Conservation (phyloP, 2,888 invertebrate species). For the Lacanobia wlatinum region DNA sequence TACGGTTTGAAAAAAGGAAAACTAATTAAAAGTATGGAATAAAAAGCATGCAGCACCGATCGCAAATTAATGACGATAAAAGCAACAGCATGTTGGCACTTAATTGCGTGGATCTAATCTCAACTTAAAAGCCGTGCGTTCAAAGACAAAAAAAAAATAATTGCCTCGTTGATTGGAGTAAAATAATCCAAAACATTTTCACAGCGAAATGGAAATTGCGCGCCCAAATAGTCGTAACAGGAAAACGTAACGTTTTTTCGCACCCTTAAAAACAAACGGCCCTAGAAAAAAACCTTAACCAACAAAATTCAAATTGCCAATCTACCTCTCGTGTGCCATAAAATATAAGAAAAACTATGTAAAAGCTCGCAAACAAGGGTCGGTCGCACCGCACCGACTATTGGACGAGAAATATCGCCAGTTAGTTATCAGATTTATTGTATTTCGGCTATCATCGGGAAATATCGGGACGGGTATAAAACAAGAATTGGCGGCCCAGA, state of each 20-base stretch:
- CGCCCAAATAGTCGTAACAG: constrained; percentile 9
- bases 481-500: constrained; percentile 73
- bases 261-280: constrained; percentile 13
- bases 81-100: not conserved
- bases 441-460: constrained; percentile 67
- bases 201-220: not conserved
- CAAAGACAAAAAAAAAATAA: not conserved
- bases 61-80: too few relatives aligned
- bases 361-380: constrained; percentile 58
- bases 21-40: too few relatives aligned
- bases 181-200: not conserved
- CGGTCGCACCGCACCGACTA: constrained; percentile 40
- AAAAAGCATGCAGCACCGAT: too few relatives aligned
- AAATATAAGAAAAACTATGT: constrained; percentile 58
- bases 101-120: not conserved
- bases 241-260: constrained; percentile 9
- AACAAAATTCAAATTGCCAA: constrained; percentile 60
- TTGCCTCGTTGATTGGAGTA: not conserved
- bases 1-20: too few relatives aligned
- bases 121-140: not conserved
- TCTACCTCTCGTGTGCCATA: constrained; percentile 54
- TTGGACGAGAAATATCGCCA: constrained; percentile 66
- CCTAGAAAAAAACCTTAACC: constrained; percentile 23
- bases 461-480: constrained; percentile 70
- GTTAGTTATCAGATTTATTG: constrained; percentile 76